Base-by-base conservation (phyloP, 2,888 invertebrate species). In the Sesia apiformis region DNA sequence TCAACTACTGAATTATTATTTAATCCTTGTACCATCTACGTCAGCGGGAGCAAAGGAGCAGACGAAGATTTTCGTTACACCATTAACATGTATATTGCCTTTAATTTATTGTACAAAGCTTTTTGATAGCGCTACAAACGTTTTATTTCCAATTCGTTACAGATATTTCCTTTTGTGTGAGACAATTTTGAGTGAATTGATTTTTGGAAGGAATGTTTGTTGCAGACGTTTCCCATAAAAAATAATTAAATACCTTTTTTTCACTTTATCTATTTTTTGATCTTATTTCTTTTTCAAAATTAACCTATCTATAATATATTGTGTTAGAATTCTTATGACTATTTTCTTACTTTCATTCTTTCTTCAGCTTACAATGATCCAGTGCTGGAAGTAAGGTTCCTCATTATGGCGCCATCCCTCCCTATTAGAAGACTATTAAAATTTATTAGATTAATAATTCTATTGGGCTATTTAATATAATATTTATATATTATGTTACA, bases 51-150 rank as follows among this genome's bases (percentile, higher is more conserved):
- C 67, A 72, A 75, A 78, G 78, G 81, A 83, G 78, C 77, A 74
- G 76, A 79, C 71, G 77, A 81, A 82, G 74, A 82, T 81, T 83
- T 78, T 77, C 76, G 76, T 78, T 73, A 75, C 69, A 70, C 79
- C 79, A 81, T 85, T 85, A 85, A 79, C 85, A 84, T 84, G 81
- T 79, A 83, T 84, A 85, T 84, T 77, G 74, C 76, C 78, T 72
- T 76, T 80, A 84, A 84, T 82, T 84, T 83, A 84, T 76, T 69
- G 78, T 66, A 59, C 63, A 63, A 69, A 74, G 72, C 76, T 74
- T 79, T 78, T 76, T 81, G 76, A 79, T 77, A 71, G 73, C 68
- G 66, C 64, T 67, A 67, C 63, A 68, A 79, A 70, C 74, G 71
- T 69, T 78, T 77, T 74, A 78, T 74, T 68, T 57, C 71, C 70